Conservation (phyloP, 1,140 invertebrate genomes). For the Procambarus virginalis region DNA sequence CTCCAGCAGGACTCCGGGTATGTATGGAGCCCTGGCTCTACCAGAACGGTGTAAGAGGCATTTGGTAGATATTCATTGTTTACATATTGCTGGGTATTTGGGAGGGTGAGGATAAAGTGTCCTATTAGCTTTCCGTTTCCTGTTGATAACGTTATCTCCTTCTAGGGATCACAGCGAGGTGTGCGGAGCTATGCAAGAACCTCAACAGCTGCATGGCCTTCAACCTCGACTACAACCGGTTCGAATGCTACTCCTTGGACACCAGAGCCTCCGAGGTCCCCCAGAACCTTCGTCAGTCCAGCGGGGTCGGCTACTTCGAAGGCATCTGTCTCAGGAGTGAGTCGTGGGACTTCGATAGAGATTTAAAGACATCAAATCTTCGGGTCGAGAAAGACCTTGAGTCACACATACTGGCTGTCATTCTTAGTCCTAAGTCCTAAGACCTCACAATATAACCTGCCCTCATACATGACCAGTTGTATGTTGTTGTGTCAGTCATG, state of each 20-base stretch:
- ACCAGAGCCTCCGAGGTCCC: slow-evolving; percentile 72
- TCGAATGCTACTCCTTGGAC: slow-evolving; percentile 74
- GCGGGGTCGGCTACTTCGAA: slow-evolving; percentile 76
- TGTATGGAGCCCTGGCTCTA: not conserved
- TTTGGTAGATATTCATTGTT: no score
- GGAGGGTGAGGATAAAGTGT: no score
- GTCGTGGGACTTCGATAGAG: not conserved
- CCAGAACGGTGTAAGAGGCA: no score
- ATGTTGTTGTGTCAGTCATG: no score
- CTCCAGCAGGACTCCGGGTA: slow-evolving; percentile 70
- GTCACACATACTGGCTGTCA: no score
- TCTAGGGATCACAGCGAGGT: slow-evolving; percentile 74
- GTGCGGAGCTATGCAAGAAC: slow-evolving; percentile 73
- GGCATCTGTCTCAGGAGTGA: slow-evolving; percentile 70
- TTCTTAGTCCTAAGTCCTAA: no score
- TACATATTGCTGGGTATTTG: no score
- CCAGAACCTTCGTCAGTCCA: slow-evolving; percentile 73
- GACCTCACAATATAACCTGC: no score
- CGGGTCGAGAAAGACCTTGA: no score
- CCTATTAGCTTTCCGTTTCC: no score
- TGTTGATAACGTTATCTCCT: not conserved
- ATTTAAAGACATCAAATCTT: no score
- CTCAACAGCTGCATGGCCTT: slow-evolving; percentile 74
- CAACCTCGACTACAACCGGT: slow-evolving; percentile 75
- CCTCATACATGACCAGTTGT: no score